Evolutionary conservation across 2,113 vertebrate species (phyloP), one percentile per base, ranked within the genome.

Genomic region (Corydoras sp.): DNA sequence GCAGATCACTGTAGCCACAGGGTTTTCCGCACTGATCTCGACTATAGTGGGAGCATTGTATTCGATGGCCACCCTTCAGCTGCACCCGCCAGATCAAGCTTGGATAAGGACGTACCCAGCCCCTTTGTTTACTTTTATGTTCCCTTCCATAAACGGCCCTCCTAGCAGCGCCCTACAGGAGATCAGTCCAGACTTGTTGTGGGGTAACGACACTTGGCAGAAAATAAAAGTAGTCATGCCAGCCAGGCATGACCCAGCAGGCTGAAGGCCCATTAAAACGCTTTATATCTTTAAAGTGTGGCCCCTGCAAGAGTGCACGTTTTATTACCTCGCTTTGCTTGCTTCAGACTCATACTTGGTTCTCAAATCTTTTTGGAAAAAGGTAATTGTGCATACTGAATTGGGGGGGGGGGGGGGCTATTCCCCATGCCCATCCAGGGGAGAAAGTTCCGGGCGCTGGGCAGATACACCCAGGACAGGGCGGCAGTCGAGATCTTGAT

Each of bases 161-260:
- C 65, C 51, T 71, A 12, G 14, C 43, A 32, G 70, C 59, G 63
- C 54, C 56, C 35, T 61, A 35, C 62, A 66, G 66, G 58, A 53
- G 48, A 63, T 69, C 65, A 67, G 62, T 80, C 80, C 53, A 65
- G 67, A 78, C 73, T 58, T 51, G 71, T 74, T 56, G 64, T 61
- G 14, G 65, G 69, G 70, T 72, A 72, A 70, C 53, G 15, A 65
- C 69, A 63, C 61, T 71, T 79, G 72, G 75, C 73, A 6, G 29
- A 9, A 10, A 71, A 80, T 79, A 51, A 80, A 79, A 77, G 75
- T 58, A 55, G 58, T 50, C 12, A 5, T 65, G 68, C 32, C 60
- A 65, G 65, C 65, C 78, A 75, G 79, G 76, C 64, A 50, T 77
- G 72, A 77, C 74, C 68, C 35, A 58, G 54, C 74, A 74, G 71